Conservation (phyloP, 2,888 invertebrate genomes). For the Scaptomyza flava region DNA sequence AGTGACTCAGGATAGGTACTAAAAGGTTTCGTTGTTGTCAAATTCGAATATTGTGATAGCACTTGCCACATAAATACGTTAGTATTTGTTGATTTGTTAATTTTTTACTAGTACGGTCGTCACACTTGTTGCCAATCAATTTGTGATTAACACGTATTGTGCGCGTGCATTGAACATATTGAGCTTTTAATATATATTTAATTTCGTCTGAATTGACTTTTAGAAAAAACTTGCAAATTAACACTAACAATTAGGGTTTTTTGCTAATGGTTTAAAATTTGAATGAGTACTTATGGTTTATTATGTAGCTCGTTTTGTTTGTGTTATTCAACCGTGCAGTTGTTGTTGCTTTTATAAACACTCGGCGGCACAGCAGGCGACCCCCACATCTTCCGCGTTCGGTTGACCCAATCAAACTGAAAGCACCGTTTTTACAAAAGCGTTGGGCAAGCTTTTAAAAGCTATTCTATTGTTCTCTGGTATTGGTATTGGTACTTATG, state of each 20-base stretch:
- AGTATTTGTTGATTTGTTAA: conserved; percentile 16
- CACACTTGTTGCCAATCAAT: conserved; percentile 67
- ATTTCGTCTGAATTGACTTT: conserved; percentile 18
- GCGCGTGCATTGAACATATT: conserved; percentile 53
- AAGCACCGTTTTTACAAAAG: conserved; percentile 1
- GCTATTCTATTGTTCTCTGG: conserved; percentile 5
- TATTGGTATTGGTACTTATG: background rate
- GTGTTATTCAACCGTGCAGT: conserved; percentile 9
- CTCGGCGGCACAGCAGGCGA: background rate
- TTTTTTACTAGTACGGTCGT: conserved; percentile 25
- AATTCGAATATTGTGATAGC: conserved; percentile 57
- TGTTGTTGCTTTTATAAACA: background rate
- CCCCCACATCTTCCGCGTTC: background rate
- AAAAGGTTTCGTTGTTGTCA: conserved; percentile 41
- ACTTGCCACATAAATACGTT: conserved; percentile 5
- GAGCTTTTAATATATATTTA: conserved; percentile 31
- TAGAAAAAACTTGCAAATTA: conserved; percentile 25
- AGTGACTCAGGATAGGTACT: conserved; percentile 5
- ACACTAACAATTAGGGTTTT: conserved; percentile 22
- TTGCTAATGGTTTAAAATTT: background rate
- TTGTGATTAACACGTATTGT: conserved; percentile 67
- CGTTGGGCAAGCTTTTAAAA: conserved; percentile 8
- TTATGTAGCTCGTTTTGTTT: background rate
- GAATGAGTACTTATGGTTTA: background rate
- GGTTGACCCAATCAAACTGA: conserved; percentile 12